These are phyloP conservation scores for Hermaeophaga mercurialis DNA, from an alignment of 2,888 invertebrate species.

Conservation along the genomic window DNA sequence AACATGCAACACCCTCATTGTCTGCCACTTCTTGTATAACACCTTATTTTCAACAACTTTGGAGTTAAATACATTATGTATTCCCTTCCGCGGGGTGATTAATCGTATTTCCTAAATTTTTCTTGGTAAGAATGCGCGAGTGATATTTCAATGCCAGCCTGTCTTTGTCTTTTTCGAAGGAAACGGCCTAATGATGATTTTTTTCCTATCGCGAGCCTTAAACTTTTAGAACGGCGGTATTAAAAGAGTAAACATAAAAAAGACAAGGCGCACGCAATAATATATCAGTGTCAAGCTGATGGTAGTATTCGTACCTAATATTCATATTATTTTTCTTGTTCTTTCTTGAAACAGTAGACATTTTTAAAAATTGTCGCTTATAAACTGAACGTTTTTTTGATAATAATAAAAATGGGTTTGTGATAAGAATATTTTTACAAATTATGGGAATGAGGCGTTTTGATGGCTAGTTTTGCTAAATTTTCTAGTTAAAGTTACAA, in stretches of 20 bases:
- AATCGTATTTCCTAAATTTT: constrained; percentile 12
- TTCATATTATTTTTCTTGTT: background rate
- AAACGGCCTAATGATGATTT: constrained; percentile 25
- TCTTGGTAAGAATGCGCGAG: constrained; percentile 11
- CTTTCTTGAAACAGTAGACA: too few relatives aligned
- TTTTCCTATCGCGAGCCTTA: constrained; percentile 10
- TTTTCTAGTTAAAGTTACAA: too few relatives aligned
- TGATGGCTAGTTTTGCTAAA: too few relatives aligned
- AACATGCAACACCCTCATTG: background rate
- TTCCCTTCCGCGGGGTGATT: constrained; percentile 1
- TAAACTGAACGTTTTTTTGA: too few relatives aligned
- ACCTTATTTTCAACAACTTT: background rate
- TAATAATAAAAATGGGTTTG: too few relatives aligned
- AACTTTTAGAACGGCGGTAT: background rate
- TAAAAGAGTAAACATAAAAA: constrained; percentile 5
- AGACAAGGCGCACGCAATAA: background rate
- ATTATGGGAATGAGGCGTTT: too few relatives aligned
- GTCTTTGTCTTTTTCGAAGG: constrained; percentile 19
- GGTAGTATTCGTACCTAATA: background rate
- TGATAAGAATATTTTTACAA: too few relatives aligned
- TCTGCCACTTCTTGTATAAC: background rate
- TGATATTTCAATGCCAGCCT: constrained; percentile 18
- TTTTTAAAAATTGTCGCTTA: too few relatives aligned
- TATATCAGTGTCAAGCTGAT: background rate
- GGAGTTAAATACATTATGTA: background rate